phyloP scores from a whole-genome alignment of 1,140 invertebrate genomes.

The Scaptomyza graminum region DNA sequence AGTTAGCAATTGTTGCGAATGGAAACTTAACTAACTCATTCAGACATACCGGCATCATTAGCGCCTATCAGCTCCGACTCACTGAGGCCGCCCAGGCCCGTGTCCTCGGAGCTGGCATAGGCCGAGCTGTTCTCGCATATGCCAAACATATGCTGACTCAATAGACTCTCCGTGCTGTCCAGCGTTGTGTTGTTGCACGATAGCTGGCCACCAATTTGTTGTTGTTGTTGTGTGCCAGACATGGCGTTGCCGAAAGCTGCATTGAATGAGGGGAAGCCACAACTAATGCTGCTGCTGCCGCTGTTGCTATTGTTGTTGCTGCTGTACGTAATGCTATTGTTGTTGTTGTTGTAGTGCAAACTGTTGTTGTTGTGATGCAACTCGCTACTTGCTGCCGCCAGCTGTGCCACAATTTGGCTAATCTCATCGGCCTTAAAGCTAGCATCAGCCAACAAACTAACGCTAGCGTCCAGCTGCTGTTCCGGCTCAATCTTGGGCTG shows the following conservation, averaged over 20 bases:
- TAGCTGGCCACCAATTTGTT: not conserved
- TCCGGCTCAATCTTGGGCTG: slow-evolving; percentile 45
- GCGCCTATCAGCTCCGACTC: slow-evolving; percentile 85
- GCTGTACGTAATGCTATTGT: slow-evolving; percentile 41
- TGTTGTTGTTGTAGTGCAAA: slow-evolving; percentile 50
- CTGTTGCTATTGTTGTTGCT: slow-evolving; percentile 54
- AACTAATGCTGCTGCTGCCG: slow-evolving; percentile 51
- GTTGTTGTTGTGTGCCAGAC: not conserved
- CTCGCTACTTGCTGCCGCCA: slow-evolving; percentile 51
- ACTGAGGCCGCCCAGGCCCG: slow-evolving; percentile 85
- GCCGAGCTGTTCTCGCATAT: slow-evolving; percentile 86
- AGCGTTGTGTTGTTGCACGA: slow-evolving; percentile 34
- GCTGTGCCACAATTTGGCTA: slow-evolving; percentile 70
- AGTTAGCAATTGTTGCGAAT: slow-evolving; percentile 9
- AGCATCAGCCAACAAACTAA: slow-evolving; percentile 35
- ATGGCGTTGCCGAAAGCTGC: slow-evolving; percentile 66
- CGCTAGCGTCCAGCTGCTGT: slow-evolving; percentile 37
- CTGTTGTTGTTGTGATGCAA: slow-evolving; percentile 59
- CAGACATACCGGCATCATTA: slow-evolving; percentile 73
- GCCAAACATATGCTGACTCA: slow-evolving; percentile 75
- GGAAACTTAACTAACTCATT: too few species aligned
- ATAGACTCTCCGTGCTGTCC: slow-evolving; percentile 63
- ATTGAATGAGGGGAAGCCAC: slow-evolving; percentile 65
- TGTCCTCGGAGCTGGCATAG: slow-evolving; percentile 86
- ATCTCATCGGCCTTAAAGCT: slow-evolving; percentile 73